Evolutionary conservation across 2,888 invertebrate genomes (phyloP).

Genomic region (Leptodirus hochenwartii): DNA sequence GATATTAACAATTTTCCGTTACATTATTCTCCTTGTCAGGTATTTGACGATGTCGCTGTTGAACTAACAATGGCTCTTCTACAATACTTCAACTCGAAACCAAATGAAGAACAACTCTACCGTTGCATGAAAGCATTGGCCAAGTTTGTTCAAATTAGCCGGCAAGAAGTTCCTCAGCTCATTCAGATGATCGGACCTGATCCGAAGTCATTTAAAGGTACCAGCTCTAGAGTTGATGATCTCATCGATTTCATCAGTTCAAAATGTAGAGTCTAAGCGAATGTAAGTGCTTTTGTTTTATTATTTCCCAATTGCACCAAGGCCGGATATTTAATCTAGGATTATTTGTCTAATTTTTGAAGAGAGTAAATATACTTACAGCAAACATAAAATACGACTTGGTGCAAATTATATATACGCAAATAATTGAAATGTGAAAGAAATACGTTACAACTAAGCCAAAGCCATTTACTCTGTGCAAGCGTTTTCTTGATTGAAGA

Average conservation of each 20-base stretch:
- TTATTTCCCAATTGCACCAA: too few species aligned
- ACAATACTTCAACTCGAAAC: conserved; percentile 69
- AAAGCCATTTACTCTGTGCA: too few species aligned
- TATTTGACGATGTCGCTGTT: conserved; percentile 85
- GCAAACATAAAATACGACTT: too few species aligned
- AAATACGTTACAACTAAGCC: too few species aligned
- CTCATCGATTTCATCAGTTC: conserved; percentile 58
- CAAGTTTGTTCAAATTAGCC: conserved; percentile 52
- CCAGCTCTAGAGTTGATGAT: conserved; percentile 62
- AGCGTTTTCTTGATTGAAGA: too few species aligned
- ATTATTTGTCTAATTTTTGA: too few species aligned
- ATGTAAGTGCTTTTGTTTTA: too few species aligned
- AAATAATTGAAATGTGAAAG: too few species aligned
- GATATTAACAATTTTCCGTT: conserved; percentile 4
- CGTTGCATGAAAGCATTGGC: conserved; percentile 64
- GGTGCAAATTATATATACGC: too few species aligned
- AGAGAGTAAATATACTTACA: too few species aligned
- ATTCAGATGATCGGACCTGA: conserved; percentile 83
- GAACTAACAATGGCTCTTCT: conserved; percentile 82
- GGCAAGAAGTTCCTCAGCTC: conserved; percentile 70
- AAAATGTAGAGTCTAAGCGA: too few species aligned
- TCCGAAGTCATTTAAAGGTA: conserved; percentile 64
- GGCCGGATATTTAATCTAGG: too few species aligned
- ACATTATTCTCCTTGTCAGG: conserved; percentile 33
- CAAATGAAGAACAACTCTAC: conserved; percentile 61